These are phyloP conservation scores for Sterna hirundo DNA, from an alignment of 2,113 vertebrate species.

Conservation along the genomic window DNA sequence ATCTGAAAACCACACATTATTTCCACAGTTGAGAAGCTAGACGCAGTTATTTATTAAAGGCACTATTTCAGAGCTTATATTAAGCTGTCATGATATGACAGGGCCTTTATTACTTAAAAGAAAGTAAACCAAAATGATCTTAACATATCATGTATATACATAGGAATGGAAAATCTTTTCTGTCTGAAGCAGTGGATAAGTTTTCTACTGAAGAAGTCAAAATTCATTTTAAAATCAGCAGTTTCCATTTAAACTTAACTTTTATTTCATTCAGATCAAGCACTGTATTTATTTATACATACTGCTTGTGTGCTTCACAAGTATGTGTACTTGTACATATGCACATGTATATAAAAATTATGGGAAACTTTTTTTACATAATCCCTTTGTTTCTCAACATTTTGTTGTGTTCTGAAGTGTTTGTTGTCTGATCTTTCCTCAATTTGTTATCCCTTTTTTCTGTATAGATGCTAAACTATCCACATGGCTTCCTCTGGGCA, in stretches of 20 bases:
- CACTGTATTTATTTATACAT: rapidly evolving
- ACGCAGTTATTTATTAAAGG: neutral
- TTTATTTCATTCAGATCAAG: neutral
- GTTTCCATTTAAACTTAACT: neutral
- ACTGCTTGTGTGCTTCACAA: neutral
- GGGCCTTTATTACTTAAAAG: neutral
- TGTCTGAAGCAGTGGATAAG: neutral
- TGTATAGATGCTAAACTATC: neutral
- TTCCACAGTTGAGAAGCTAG: neutral
- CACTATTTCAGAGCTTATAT: neutral
- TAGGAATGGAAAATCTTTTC: neutral
- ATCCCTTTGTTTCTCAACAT: neutral
- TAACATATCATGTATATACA: rapidly evolving
- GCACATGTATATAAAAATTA: rapidly evolving
- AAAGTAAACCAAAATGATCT: neutral
- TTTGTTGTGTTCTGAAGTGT: neutral
- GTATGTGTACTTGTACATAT: rapidly evolving
- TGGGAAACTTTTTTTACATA: neutral
- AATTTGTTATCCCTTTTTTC: neutral
- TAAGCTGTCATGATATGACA: neutral
- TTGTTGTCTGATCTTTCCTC: neutral
- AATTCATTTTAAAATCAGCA: neutral
- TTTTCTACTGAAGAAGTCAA: neutral
- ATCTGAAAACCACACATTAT: neutral
- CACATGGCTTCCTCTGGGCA: neutral